phyloP scores from a whole-genome alignment of 2,797 vertebrate genomes.

The Lepus oiostolus region DNA sequence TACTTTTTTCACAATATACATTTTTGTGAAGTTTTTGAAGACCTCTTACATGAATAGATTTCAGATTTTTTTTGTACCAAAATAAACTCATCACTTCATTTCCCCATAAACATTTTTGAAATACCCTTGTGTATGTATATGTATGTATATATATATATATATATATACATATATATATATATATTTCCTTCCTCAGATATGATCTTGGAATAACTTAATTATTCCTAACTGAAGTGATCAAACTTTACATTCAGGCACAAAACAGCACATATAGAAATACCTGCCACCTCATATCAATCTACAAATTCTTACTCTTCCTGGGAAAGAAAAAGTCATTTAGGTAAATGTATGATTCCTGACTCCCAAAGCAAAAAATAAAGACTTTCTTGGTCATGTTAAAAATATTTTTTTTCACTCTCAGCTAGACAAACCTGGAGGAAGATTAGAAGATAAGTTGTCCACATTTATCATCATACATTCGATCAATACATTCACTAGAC shows the following conservation, averaged over 20 bases:
- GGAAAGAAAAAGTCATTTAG: neutral
- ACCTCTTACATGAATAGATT: too few relatives aligned
- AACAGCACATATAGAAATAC: neutral
- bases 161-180: neutral
- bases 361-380: conserved; percentile 68
- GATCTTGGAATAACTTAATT: conserved; percentile 25
- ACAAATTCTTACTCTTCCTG: conserved; percentile 45
- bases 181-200: neutral
- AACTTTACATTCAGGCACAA: conserved; percentile 28
- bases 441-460: conserved; percentile 77
- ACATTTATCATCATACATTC: conserved; percentile 80
- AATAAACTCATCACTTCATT: too few relatives aligned
- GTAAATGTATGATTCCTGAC: neutral
- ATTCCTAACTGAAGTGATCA: conserved; percentile 45
- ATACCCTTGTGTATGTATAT: too few relatives aligned
- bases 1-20: too few relatives aligned
- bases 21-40: too few relatives aligned
- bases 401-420: conserved; percentile 75
- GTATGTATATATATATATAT: too few relatives aligned
- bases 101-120: too few relatives aligned
- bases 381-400: conserved; percentile 68
- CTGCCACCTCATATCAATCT: conserved; percentile 25
- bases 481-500: conserved; percentile 78
- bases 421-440: conserved; percentile 69
- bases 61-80: too few relatives aligned